These are phyloP conservation scores for Bombus consobrinus DNA, from an alignment of 1,140 invertebrate genomes.

Conservation along the genomic window DNA sequence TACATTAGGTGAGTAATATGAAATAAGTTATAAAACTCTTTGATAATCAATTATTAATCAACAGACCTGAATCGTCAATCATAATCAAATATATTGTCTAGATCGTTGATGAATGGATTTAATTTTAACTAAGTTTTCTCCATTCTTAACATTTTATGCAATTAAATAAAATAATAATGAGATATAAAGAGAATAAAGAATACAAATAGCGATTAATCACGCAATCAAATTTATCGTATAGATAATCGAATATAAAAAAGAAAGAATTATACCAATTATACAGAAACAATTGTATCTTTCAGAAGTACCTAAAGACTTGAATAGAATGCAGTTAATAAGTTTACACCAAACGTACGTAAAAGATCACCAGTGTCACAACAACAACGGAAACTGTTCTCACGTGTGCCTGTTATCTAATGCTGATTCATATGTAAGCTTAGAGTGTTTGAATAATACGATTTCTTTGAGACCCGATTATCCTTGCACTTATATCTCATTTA, in stretches of 20 bases:
- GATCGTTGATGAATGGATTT: neutral
- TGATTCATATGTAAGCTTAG: slow-evolving; percentile 56
- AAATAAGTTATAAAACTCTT: neutral
- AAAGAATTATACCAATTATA: neutral
- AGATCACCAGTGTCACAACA: slow-evolving; percentile 84
- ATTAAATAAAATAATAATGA: neutral
- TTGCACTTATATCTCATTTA: neutral
- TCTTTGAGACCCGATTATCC: neutral
- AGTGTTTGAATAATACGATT: neutral
- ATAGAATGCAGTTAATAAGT: slow-evolving; percentile 70
- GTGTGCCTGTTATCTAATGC: slow-evolving; percentile 85
- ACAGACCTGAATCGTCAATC: neutral
- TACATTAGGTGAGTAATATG: slow-evolving; percentile 65
- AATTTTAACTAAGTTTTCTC: neutral
- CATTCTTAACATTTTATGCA: neutral
- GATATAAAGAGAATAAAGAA: neutral
- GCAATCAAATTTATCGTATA: no score
- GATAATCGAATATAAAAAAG: neutral
- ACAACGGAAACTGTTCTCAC: slow-evolving; percentile 89
- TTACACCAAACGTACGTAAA: slow-evolving; percentile 67
- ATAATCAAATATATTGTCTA: neutral
- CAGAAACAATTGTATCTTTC: slow-evolving; percentile 14
- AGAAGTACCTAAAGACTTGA: slow-evolving; percentile 49
- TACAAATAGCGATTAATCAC: no score
- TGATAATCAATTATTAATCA: neutral